Base-by-base conservation (phyloP, 2,888 invertebrate species). In the Ernsta delagoae region DNA sequence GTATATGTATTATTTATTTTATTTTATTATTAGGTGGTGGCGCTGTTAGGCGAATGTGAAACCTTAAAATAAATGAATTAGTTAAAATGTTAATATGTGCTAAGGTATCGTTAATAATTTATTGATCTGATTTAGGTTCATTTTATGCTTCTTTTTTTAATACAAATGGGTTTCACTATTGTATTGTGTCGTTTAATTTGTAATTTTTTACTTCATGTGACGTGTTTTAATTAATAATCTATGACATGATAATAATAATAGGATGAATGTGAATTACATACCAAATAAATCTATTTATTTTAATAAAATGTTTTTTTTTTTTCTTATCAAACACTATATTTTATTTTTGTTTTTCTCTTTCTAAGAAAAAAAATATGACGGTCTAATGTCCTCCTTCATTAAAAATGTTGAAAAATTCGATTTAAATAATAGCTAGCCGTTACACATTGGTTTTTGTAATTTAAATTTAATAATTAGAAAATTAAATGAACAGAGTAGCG, bases 1-100 rank as follows among this genome's bases (percentile, higher is more conserved):
- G 31, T 31, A 31, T 31, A 3, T 31, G 2, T 31, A 31, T 31
- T 31, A 31, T 31, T 31, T 31, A 31, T 31, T 31, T 31, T 43
- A 36, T 45, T 76, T 39, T 39, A 39, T 39, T 7, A 39, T 7
- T 76, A 80, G 75, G 79, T 70, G 89, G 83, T 91, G 90, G 91
- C 92, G 90, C 92, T 90, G 81, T 81, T 79, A 71, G 79, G 83
- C 79, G 81, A 72, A 74, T 67, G 54, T 11, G 7, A 16, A 50
- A 16, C 6, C 5, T 16, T 50, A 41, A 41, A 48, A 31, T 34
- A 48, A 67, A 75, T 73, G 75, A 78, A 68, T 69, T 74, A 75
- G 75, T 75, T 70, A 72, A 71, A 70, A 69, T 68, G 54, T 66
- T 16, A 60, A 59, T 70, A 68, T 67, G 71, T 36, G 72, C 70